Percentiles rank a stretch among this genome's conserved stretches.
phyloP scores from a whole-genome alignment of 1,140 invertebrate genomes.

The Drosophila triauraria region DNA sequence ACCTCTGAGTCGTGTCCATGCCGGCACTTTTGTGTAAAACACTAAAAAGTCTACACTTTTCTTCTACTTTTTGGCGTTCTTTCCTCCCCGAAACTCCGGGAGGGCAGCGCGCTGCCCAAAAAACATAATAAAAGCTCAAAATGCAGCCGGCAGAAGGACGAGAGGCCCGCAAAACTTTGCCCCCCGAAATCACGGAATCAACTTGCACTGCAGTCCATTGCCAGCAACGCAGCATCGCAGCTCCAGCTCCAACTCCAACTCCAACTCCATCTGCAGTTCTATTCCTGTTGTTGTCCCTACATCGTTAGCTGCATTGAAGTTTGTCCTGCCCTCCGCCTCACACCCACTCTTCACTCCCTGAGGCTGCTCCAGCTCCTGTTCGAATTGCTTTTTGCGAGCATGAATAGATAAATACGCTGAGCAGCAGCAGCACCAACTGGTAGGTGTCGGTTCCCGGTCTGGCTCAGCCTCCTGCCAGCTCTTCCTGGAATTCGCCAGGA shows the following conservation, averaged over 20 bases:
- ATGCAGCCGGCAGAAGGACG: slow-evolving; percentile 52
- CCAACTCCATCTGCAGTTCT: slow-evolving; percentile 35
- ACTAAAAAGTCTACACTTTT: slow-evolving; percentile 76
- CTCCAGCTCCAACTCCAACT: slow-evolving; percentile 33
- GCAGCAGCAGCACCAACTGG: slow-evolving; percentile 47
- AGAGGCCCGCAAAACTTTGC: slow-evolving; percentile 64
- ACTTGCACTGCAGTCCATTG: slow-evolving; percentile 72
- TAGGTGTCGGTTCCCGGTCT: slow-evolving; percentile 48
- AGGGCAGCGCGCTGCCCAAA: slow-evolving; percentile 27
- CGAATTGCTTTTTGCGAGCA: slow-evolving; percentile 79
- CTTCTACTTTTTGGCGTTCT: slow-evolving; percentile 16
- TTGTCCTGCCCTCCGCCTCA: slow-evolving; percentile 22
- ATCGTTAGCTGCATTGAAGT: slow-evolving; percentile 83
- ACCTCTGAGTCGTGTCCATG: slow-evolving; percentile 66
- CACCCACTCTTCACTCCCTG: background rate
- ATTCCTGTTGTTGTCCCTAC: slow-evolving; percentile 68
- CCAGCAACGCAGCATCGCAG: slow-evolving; percentile 30
- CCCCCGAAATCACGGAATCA: slow-evolving; percentile 78
- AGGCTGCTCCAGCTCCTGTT: slow-evolving; percentile 4
- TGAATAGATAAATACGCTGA: slow-evolving; percentile 81
- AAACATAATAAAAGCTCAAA: slow-evolving; percentile 81
- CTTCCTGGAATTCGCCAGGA: slow-evolving; percentile 12
- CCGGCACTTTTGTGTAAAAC: slow-evolving; percentile 80
- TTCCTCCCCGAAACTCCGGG: slow-evolving; percentile 27
- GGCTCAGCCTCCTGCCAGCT: slow-evolving; percentile 18